A percentile compares a stretch with the other conserved stretches of the same genome.
phyloP scores from a whole-genome alignment of 2,113 vertebrate species.

The Varanus komodoensis region DNA sequence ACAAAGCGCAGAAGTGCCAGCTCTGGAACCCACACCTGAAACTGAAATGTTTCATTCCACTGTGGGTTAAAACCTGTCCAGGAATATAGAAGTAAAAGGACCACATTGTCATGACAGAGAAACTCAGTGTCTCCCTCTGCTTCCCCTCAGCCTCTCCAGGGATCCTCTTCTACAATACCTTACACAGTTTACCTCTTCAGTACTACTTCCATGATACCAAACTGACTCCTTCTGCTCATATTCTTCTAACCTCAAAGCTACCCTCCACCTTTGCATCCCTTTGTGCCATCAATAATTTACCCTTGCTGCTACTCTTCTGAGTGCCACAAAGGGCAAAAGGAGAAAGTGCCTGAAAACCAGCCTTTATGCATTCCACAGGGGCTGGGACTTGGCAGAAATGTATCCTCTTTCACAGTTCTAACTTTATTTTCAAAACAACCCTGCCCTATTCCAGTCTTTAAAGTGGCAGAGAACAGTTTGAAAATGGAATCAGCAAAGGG shows the following conservation, averaged over 20 bases:
- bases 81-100: not conserved
- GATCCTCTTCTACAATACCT: not conserved
- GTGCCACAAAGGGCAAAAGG: not conserved
- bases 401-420: not conserved
- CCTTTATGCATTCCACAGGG: not conserved
- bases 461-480: not conserved
- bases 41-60: conserved; percentile 90
- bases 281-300: too few relatives aligned
- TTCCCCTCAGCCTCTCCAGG: not conserved
- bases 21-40: conserved; percentile 87
- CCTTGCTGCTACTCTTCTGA: not conserved
- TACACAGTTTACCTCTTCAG: not conserved
- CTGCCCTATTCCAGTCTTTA: not conserved
- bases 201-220: not conserved
- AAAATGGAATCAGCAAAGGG: not conserved
- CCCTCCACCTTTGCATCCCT: not conserved
- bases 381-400: not conserved
- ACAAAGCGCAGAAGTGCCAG: conserved; percentile 91
- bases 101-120: not conserved
- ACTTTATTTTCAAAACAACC: not conserved
- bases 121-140: not conserved
- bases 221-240: too few relatives aligned
- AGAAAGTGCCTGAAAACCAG: not conserved
- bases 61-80: conserved; percentile 90
- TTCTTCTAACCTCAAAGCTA: not conserved